These are phyloP conservation scores for Stegodyphus mimosarum DNA, from an alignment of 1,140 invertebrate genomes.

Conservation along the genomic window DNA sequence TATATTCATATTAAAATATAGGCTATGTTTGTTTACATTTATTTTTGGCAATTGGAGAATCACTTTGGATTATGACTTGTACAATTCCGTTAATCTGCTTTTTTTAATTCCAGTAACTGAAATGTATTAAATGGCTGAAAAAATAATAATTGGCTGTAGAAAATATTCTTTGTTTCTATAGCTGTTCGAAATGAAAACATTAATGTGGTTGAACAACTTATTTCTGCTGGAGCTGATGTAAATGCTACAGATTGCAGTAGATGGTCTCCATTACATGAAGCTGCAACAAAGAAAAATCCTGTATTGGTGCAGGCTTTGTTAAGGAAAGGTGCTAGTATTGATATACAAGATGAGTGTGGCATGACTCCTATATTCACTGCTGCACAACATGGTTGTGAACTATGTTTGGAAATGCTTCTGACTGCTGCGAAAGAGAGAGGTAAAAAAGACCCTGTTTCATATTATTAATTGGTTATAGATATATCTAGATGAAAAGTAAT, in stretches of 20 bases:
- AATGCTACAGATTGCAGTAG: conserved; percentile 65
- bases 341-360: conserved; percentile 65
- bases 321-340: conserved; percentile 65
- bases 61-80: no score
- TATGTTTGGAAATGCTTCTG: conserved; percentile 65
- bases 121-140: no score
- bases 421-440: conserved; percentile 62
- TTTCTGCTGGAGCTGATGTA: conserved; percentile 63
- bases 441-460: not conserved
- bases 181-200: conserved; percentile 9
- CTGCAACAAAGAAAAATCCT: conserved; percentile 63
- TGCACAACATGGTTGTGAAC: conserved; percentile 65
- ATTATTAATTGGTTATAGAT: no score
- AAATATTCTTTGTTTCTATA: not conserved
- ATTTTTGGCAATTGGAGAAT: no score
- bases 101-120: no score
- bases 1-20: no score
- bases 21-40: no score
- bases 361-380: conserved; percentile 68
- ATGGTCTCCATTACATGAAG: conserved; percentile 66
- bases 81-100: no score
- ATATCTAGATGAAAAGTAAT: no score
- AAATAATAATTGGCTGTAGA: not conserved
- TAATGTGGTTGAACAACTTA: conserved; percentile 44
- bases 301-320: conserved; percentile 64